phyloP scores from a whole-genome alignment of 2,797 vertebrate species.

The Macropus fuliginosus region DNA sequence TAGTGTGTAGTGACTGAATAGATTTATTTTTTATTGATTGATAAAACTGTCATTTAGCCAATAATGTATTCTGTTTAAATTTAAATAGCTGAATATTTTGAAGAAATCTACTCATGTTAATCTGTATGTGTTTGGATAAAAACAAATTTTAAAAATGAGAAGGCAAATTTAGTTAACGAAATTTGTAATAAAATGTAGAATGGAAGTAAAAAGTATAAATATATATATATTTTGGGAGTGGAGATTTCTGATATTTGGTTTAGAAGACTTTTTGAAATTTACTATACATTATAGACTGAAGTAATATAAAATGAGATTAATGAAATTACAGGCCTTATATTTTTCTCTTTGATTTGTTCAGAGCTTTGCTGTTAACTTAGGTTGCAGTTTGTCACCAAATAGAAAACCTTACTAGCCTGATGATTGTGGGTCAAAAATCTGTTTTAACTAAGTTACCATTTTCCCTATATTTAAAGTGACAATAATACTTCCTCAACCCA shows the following conservation, averaged over 20 bases:
- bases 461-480: not conserved
- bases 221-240: too few species aligned
- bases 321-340: not conserved
- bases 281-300: not conserved
- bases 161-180: not conserved
- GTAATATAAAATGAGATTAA: not conserved
- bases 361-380: not conserved
- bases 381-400: not conserved
- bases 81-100: not conserved
- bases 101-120: not conserved
- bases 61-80: not conserved
- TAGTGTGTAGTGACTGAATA: not conserved
- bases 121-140: not conserved
- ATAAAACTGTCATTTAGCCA: not conserved
- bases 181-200: not conserved
- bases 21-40: not conserved
- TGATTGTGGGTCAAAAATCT: not conserved
- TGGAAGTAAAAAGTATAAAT: not conserved
- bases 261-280: not conserved
- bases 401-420: not conserved
- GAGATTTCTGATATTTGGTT: not conserved
- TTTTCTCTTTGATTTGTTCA: not conserved
- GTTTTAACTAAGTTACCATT: not conserved
- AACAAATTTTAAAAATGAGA: not conserved
- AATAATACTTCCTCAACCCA: not conserved